Percentiles rank a stretch among this genome's conserved stretches.
Conservation (phyloP, 2,113 vertebrate species). For the Gambusia affinis region DNA sequence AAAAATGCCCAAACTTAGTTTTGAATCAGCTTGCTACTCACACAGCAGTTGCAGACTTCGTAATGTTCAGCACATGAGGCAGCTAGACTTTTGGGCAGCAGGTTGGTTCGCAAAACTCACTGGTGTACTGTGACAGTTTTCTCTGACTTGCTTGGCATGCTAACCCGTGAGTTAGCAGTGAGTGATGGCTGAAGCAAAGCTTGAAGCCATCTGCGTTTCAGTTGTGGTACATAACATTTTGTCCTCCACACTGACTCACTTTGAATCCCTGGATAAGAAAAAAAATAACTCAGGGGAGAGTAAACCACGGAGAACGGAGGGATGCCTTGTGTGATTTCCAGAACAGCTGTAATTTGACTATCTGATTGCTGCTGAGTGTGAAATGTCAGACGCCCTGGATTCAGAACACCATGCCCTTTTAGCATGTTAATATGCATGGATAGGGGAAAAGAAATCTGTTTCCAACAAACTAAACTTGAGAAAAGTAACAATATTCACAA, state of each 20-base stretch:
- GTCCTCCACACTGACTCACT: conserved; percentile 68
- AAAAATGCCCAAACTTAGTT: conserved; percentile 7
- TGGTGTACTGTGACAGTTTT: conserved; percentile 63
- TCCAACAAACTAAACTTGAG: background rate
- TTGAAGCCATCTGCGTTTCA: conserved; percentile 78
- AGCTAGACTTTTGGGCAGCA: conserved; percentile 41
- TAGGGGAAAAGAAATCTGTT: background rate
- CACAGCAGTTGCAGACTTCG: conserved; percentile 24
- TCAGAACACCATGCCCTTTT: background rate
- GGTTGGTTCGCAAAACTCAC: conserved; percentile 45
- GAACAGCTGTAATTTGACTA: conserved; percentile 24
- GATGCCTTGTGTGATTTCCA: conserved; percentile 10
- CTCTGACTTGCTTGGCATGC: conserved; percentile 65
- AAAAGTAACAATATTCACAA: background rate
- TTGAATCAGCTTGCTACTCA: conserved; percentile 17
- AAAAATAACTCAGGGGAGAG: conserved; percentile 1
- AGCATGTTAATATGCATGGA: conserved; percentile 6
- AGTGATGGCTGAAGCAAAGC: conserved; percentile 71
- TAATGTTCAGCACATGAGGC: conserved; percentile 50
- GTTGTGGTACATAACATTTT: conserved; percentile 74
- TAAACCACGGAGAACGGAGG: conserved; percentile 19
- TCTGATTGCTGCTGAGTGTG: conserved; percentile 18
- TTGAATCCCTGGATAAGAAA: conserved; percentile 34
- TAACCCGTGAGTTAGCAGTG: conserved; percentile 75
- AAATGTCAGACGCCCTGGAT: conserved; percentile 30